phyloP scores from a whole-genome alignment of 2,888 invertebrate species.

The Phengaris alcon region DNA sequence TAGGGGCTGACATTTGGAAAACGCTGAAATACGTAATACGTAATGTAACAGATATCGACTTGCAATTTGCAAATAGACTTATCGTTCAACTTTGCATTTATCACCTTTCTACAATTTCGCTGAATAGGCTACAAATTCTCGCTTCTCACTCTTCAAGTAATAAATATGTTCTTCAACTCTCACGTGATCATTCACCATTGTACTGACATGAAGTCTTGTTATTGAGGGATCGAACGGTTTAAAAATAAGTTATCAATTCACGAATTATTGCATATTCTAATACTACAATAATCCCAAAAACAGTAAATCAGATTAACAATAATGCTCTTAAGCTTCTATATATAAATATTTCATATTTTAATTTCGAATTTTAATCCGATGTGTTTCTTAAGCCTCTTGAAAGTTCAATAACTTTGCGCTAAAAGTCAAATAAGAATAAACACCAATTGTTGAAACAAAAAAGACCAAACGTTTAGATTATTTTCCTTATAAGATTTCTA shows the following conservation, averaged over 20 bases:
- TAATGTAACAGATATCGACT: no score
- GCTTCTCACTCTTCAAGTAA: no score
- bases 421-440: neutral
- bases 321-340: neutral
- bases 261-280: neutral
- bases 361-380: neutral
- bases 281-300: neutral
- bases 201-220: neutral
- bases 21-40: no score
- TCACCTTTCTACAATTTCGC: no score
- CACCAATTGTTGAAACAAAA: neutral
- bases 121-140: no score
- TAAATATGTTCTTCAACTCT: no score
- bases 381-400: neutral
- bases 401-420: slow-evolving; percentile 18
- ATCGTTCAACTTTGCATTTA: no score
- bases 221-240: neutral
- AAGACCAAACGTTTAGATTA: neutral
- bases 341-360: neutral
- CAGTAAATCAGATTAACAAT: neutral
- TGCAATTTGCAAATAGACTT: no score
- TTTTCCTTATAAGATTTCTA: slow-evolving; percentile 16
- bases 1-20: no score
- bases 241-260: neutral
- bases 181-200: no score